Percentiles rank a stretch among this genome's conserved stretches.
Evolutionary conservation across 1,140 invertebrate species (phyloP).

Genomic region (Zaprionus nigranus): DNA sequence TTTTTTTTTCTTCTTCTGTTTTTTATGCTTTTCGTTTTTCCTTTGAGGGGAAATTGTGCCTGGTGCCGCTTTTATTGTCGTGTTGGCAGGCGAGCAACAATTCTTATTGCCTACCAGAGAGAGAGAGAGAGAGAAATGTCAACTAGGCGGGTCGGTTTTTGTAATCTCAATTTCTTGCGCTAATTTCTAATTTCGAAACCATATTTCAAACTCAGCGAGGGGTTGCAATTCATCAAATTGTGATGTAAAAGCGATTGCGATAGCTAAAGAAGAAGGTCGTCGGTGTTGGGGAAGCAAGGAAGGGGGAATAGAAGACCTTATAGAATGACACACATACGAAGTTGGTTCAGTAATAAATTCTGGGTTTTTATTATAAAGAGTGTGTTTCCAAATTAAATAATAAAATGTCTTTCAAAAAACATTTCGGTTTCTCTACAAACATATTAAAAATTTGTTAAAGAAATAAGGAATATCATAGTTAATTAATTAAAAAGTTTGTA

Average conservation of each 20-base stretch:
- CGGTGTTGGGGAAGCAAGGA: background rate
- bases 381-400: too few species aligned
- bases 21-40: conserved; percentile 1
- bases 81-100: conserved; percentile 48
- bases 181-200: conserved; percentile 35
- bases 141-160: conserved; percentile 33
- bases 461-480: too few species aligned
- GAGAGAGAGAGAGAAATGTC: conserved; percentile 50
- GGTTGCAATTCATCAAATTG: conserved; percentile 35
- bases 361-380: too few species aligned
- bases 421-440: too few species aligned
- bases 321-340: background rate
- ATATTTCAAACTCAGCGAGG: conserved; percentile 35
- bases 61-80: conserved; percentile 70
- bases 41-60: conserved; percentile 1
- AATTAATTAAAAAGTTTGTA: too few species aligned
- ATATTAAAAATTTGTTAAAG: too few species aligned
- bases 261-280: background rate
- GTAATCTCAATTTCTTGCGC: conserved; percentile 36
- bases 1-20: background rate
- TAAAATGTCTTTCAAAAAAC: too few species aligned
- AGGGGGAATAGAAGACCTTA: background rate
- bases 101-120: conserved; percentile 46
- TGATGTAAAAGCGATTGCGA: conserved; percentile 19
- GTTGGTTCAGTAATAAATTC: background rate